phyloP scores from a whole-genome alignment of 2,797 vertebrate species.

The Trachops cirrhosus region DNA sequence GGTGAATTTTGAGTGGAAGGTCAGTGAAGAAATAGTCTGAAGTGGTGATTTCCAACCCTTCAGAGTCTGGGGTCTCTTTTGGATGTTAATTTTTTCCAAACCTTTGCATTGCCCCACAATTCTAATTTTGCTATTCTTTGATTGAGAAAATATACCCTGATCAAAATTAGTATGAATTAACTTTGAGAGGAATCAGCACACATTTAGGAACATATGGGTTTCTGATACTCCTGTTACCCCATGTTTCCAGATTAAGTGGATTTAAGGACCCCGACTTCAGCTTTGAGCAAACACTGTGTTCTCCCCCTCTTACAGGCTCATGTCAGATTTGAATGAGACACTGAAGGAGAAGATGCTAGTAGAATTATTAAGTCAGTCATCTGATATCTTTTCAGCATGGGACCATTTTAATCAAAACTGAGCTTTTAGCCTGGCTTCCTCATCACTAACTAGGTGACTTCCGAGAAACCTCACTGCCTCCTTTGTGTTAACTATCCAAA shows the following conservation, averaged over 20 bases:
- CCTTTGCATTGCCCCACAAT: neutral
- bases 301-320: neutral
- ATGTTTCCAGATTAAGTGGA: neutral
- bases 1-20: constrained; percentile 3
- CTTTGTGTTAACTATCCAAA: neutral
- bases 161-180: neutral
- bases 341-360: neutral
- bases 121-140: neutral
- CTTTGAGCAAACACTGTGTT: neutral
- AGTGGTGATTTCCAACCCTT: neutral
- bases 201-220: neutral
- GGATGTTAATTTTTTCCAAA: neutral
- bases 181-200: neutral
- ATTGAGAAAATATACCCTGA: neutral
- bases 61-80: neutral
- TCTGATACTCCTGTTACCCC: neutral
- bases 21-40: neutral
- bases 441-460: neutral
- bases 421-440: neutral
- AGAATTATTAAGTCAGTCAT: neutral
- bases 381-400: neutral
- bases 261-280: neutral
- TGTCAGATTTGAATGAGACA: neutral
- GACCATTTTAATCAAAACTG: neutral
- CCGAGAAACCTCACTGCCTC: neutral